Percentiles rank a stretch among this genome's conserved stretches.
phyloP scores from a whole-genome alignment of 2,888 invertebrate species.

The Patella pellucida region DNA sequence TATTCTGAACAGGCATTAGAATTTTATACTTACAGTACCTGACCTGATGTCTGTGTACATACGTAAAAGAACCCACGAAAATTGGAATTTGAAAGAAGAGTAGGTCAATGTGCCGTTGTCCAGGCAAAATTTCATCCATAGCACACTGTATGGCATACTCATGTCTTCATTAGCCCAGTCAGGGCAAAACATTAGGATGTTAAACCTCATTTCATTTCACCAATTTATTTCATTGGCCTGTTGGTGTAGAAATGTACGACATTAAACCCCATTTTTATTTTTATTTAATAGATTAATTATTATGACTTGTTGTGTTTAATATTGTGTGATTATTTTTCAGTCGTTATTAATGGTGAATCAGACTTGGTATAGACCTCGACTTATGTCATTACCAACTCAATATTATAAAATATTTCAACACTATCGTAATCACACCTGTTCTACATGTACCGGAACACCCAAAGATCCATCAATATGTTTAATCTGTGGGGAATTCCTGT shows the following conservation, averaged over 20 bases:
- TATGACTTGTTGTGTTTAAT: not conserved
- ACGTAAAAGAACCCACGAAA: too few relatives aligned
- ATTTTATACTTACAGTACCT: too few relatives aligned
- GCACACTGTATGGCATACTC: too few relatives aligned
- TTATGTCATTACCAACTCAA: slow-evolving; percentile 87
- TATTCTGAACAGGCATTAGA: too few relatives aligned
- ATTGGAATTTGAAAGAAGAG: too few relatives aligned
- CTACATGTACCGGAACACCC: slow-evolving; percentile 90
- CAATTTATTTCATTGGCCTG: not conserved
- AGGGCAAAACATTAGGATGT: too few relatives aligned
- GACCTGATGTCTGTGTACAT: too few relatives aligned
- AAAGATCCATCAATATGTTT: slow-evolving; percentile 93
- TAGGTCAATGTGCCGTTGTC: too few relatives aligned
- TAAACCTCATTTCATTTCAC: not conserved
- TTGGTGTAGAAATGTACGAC: too few relatives aligned
- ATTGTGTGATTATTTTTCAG: slow-evolving; percentile 41
- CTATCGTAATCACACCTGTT: slow-evolving; percentile 91
- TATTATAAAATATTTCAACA: slow-evolving; percentile 94
- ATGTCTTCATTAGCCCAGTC: too few relatives aligned
- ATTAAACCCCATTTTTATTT: too few relatives aligned
- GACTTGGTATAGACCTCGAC: slow-evolving; percentile 79
- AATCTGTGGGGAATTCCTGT: slow-evolving; percentile 92
- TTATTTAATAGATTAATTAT: not conserved
- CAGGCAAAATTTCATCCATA: too few relatives aligned
- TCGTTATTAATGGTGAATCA: slow-evolving; percentile 51